These are phyloP conservation scores for Petrocephalus sullivani DNA, from an alignment of 2,797 vertebrate species.

Conservation along the genomic window DNA sequence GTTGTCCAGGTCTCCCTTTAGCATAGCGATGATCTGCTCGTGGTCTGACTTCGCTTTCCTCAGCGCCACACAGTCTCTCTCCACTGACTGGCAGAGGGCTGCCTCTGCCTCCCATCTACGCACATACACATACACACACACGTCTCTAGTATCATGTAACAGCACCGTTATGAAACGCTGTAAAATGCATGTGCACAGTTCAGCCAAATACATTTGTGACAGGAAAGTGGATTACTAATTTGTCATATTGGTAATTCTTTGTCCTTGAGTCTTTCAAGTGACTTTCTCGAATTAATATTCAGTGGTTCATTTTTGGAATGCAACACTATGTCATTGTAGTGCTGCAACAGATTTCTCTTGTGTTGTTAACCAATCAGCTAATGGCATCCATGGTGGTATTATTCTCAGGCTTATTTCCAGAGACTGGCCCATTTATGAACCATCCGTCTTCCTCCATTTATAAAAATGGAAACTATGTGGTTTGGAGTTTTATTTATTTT, in stretches of 20 bases:
- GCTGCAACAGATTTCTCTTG: background rate
- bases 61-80: constrained; percentile 68
- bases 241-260: background rate
- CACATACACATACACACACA: constrained; percentile 15
- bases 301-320: background rate
- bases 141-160: background rate
- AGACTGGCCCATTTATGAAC: background rate
- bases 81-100: constrained; percentile 66
- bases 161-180: background rate
- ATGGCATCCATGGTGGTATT: background rate
- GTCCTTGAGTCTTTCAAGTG: background rate
- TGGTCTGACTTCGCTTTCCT: constrained; percentile 68
- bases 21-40: constrained; percentile 60
- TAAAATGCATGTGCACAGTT: background rate
- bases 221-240: background rate
- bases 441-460: background rate
- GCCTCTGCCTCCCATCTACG: constrained; percentile 67
- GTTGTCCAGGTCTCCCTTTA: constrained; percentile 67
- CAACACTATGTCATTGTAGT: background rate
- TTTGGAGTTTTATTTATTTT: background rate
- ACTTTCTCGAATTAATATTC: background rate
- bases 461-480: background rate
- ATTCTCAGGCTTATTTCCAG: background rate
- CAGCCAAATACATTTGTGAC: background rate
- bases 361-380: background rate